Conservation (phyloP, 2,113 vertebrate species). For the Podilymbus podiceps region DNA sequence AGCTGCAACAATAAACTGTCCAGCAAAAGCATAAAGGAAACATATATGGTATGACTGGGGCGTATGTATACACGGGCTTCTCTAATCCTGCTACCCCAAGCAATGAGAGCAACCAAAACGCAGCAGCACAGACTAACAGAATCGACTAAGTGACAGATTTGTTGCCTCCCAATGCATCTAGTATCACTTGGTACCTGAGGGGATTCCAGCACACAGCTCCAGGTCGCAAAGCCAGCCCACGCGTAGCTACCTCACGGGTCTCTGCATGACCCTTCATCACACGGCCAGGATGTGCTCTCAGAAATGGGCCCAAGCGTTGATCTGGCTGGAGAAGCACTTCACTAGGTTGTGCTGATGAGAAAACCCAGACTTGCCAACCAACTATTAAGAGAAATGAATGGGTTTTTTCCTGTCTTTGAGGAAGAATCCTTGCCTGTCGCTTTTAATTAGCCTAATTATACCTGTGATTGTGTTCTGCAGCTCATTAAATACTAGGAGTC, state of each 20-base stretch:
- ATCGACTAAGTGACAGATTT: neutral
- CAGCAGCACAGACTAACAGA: neutral
- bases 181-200: neutral
- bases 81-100: neutral
- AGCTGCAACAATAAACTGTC: neutral
- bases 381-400: neutral
- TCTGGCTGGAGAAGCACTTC: neutral
- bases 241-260: rapidly evolving
- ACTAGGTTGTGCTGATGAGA: neutral
- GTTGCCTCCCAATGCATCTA: neutral
- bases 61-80: rapidly evolving
- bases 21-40: neutral
- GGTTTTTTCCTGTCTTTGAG: neutral
- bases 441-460: slow-evolving; percentile 40
- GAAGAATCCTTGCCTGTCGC: neutral
- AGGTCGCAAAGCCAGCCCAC: neutral
- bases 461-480: neutral
- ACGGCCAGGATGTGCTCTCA: rapidly evolving
- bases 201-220: neutral
- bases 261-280: rapidly evolving
- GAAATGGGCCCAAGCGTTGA: neutral
- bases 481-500: slow-evolving; percentile 7
- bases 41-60: neutral
- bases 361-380: neutral
- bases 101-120: neutral